Conservation (phyloP, 2,113 vertebrate genomes). For the Protobothrops flavoviridis region DNA sequence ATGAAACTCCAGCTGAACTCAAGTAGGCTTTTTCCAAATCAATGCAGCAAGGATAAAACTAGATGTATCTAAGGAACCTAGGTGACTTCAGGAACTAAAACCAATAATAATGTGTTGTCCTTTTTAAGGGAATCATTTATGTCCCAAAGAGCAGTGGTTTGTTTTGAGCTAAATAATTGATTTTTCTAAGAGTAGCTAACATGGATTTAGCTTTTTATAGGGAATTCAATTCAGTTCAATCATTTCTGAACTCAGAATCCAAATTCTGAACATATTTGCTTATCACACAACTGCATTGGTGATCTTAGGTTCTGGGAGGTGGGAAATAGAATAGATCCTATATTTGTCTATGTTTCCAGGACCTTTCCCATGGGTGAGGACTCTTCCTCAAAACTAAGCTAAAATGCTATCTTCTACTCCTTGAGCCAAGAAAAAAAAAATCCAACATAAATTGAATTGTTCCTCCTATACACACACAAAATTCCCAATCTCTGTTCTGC, state of each 20-base stretch:
- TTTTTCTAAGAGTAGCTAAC: neutral
- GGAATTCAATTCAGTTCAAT: neutral
- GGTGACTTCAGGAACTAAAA: neutral
- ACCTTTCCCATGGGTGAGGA: neutral
- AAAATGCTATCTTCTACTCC: neutral
- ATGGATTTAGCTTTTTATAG: neutral
- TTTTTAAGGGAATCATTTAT: neutral
- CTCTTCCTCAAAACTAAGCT: neutral
- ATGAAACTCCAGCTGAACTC: neutral
- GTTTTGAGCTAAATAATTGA: neutral
- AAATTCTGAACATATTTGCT: neutral
- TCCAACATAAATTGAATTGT: neutral
- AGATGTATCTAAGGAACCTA: neutral
- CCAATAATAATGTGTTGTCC: neutral
- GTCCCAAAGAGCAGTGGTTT: neutral
- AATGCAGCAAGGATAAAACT: neutral
- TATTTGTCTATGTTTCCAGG: neutral
- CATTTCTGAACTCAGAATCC: neutral
- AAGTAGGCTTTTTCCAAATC: neutral
- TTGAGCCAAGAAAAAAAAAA: neutral
- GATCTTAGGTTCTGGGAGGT: neutral
- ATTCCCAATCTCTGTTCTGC: neutral
- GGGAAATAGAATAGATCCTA: neutral
- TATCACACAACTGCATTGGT: neutral
- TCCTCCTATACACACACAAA: neutral